Percentiles rank a stretch among this genome's conserved stretches.
phyloP scores from a whole-genome alignment of 2,888 invertebrate genomes.

The Xestia sexstrigata region DNA sequence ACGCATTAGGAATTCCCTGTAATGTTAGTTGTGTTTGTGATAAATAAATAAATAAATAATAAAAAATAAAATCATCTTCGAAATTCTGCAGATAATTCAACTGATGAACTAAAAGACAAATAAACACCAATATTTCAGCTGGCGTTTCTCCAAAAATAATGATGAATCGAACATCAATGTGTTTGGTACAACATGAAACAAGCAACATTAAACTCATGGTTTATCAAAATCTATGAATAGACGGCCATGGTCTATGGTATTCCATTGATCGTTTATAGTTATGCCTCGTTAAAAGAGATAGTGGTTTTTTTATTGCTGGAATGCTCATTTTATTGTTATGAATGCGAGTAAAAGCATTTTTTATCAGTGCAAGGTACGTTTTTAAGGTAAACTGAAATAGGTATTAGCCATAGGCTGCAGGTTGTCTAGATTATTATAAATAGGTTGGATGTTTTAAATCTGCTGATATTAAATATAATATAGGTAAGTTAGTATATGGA shows the following conservation, averaged over 20 bases:
- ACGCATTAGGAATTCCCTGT: too few species aligned
- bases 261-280: conserved; percentile 39
- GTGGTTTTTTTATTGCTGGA: conserved; percentile 27
- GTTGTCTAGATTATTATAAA: background rate
- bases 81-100: background rate
- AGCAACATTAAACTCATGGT: conserved; percentile 36
- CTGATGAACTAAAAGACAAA: conserved; percentile 24
- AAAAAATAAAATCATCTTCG: background rate
- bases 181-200: conserved; percentile 20
- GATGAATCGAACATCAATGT: conserved; percentile 35
- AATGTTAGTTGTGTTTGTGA: too few species aligned
- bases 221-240: conserved; percentile 33
- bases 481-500: background rate
- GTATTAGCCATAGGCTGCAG: background rate
- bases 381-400: background rate
- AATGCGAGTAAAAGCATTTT: background rate
- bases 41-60: too few species aligned
- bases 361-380: conserved; percentile 14
- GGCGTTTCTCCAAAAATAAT: conserved; percentile 49
- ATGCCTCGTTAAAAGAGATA: conserved; percentile 30
- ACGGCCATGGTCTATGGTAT: conserved; percentile 44
- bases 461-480: background rate
- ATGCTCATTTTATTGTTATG: conserved; percentile 18
- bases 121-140: conserved; percentile 34
- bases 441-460: background rate